These are phyloP conservation scores for Pogonophryne albipinna DNA, from an alignment of 2,797 vertebrate genomes.

Conservation along the genomic window DNA sequence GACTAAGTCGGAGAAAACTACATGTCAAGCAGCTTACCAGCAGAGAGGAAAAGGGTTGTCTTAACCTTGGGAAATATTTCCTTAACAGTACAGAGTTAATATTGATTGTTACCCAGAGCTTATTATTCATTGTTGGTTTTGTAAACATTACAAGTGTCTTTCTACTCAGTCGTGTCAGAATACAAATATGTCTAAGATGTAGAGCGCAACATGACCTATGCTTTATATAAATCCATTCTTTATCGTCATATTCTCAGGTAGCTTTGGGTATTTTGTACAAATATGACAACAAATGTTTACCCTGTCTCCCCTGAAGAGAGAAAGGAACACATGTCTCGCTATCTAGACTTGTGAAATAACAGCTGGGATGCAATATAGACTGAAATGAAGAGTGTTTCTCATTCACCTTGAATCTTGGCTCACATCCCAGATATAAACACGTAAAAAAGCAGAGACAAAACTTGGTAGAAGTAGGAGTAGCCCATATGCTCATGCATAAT, in stretches of 20 bases:
- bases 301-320: constrained; percentile 55
- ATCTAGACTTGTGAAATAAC: constrained; percentile 70
- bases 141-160: background rate
- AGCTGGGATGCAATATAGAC: constrained; percentile 75
- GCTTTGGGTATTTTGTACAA: constrained; percentile 62
- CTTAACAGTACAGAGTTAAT: constrained; percentile 36
- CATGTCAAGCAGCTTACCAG: constrained; percentile 45
- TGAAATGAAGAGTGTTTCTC: constrained; percentile 69
- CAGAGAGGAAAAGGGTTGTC: constrained; percentile 36
- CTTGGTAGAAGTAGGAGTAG: constrained; percentile 45
- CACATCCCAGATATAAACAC: constrained; percentile 70
- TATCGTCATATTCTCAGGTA: constrained; percentile 29
- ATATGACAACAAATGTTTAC: constrained; percentile 62
- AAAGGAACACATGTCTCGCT: constrained; percentile 58
- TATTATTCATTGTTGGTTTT: constrained; percentile 46
- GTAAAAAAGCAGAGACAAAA: constrained; percentile 59
- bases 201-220: constrained; percentile 39
- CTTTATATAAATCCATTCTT: constrained; percentile 38
- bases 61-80: constrained; percentile 43
- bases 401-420: constrained; percentile 81
- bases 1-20: constrained; percentile 54
- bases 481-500: constrained; percentile 84
- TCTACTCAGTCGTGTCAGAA: constrained; percentile 14
- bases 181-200: constrained; percentile 31
- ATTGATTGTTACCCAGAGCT: constrained; percentile 34